Base-by-base conservation (phyloP, 1,140 invertebrate genomes). In the Cecropterus lyciades region DNA sequence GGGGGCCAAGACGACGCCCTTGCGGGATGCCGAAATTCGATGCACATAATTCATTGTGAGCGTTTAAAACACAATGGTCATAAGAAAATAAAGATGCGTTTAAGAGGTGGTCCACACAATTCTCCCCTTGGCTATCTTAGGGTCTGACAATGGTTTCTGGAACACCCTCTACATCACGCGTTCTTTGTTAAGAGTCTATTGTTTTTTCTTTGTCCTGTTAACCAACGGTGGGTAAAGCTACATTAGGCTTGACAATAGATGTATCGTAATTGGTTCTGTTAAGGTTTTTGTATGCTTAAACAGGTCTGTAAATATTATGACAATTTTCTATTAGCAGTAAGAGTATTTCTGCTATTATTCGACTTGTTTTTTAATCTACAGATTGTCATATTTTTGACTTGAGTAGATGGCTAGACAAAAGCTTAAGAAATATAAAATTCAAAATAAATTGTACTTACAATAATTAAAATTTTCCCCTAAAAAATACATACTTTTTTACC, bases 1-100 rank as follows among this genome's bases (percentile, higher is more conserved):
- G 70, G 43, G n/a, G 49, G 62, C 56, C 59, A 67, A 71, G 79
- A 70, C 62, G 48, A 62, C 48, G 48, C 52, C 65, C 45, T 51
- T 48, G 56, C 45, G 46, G n/a, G 48, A 42, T 13, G 48, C 57
- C 57, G 30, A 71, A 72, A 73, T 76, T 80, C 59, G 65, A 88
- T 84, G 83, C 80, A 85, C 85, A 87, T 89, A 82, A 87, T 85
- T 84, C 82, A 85, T 80, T 69, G 62, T 52, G 56, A 48, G 68
- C 69, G 65, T 66, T 73, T 56, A 67, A 69, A 71, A 59, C 11
- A 72, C 75, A 80, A 80, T 72, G 67, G 73, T 70, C 77, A 75
- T 62, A 72, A 63, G 65, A 80, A 69, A 62, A 71, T 49, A 64
- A 69, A 67, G 71, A 62, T 51, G 57, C 46, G 49, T 68, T 73